Percentiles rank a stretch among this genome's conserved stretches.
Evolutionary conservation across 2,888 invertebrate species (phyloP).

Genomic region (Platerodrilus igneus): DNA sequence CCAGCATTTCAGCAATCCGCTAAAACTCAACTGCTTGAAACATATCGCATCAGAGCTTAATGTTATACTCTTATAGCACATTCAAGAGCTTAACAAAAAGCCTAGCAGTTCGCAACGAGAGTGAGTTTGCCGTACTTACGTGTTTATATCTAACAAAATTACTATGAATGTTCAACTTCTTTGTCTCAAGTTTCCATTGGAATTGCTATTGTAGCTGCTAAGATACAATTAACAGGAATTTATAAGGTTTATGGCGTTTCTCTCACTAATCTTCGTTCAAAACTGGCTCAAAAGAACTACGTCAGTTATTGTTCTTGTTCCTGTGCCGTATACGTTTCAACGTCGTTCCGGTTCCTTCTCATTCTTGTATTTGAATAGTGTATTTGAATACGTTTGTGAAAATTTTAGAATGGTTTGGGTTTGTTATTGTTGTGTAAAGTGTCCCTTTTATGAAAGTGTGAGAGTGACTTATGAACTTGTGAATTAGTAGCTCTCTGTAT

Average conservation of each 20-base stretch:
- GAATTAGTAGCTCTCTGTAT: too few species aligned
- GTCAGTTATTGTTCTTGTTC: constrained; percentile 24
- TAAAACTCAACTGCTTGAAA: constrained; percentile 9
- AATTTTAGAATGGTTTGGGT: constrained; percentile 15
- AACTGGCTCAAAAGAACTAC: constrained; percentile 22
- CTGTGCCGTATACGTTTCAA: constrained; percentile 22
- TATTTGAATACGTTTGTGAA: constrained; percentile 22
- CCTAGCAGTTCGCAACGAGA: constrained; percentile 11
- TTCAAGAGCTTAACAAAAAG: constrained; percentile 10
- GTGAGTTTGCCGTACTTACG: constrained; percentile 18
- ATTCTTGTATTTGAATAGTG: constrained; percentile 21
- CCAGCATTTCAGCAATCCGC: constrained; percentile 6
- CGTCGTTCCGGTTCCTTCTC: constrained; percentile 22
- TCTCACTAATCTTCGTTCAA: constrained; percentile 24
- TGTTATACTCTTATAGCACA: constrained; percentile 14
- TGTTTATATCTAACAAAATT: constrained; percentile 21
- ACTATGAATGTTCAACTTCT: constrained; percentile 21
- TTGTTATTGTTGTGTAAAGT: constrained; percentile 19
- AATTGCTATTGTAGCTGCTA: constrained; percentile 21
- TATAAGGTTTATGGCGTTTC: constrained; percentile 24
- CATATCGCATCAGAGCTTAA: constrained; percentile 12
- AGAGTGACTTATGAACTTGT: constrained; percentile 19
- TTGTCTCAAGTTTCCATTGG: constrained; percentile 21
- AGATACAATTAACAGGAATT: constrained; percentile 25
- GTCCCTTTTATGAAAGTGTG: constrained; percentile 20